These are phyloP conservation scores for Parnassius smintheus DNA, from an alignment of 2,888 invertebrate species.

Conservation along the genomic window DNA sequence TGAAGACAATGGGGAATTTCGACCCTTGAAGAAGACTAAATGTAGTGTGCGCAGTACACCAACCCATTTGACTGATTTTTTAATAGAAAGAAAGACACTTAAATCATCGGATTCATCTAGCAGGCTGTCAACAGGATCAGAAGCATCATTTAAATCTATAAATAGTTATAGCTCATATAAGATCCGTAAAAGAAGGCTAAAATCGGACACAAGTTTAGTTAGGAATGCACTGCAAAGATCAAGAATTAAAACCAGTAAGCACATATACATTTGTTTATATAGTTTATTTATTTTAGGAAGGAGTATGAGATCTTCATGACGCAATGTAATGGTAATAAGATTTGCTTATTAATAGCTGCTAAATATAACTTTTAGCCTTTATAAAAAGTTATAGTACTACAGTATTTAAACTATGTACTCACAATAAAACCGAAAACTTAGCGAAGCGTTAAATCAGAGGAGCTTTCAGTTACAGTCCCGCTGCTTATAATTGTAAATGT, in stretches of 20 bases:
- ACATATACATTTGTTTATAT: constrained; percentile 4
- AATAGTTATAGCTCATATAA: constrained; percentile 63
- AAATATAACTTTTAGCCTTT: no score
- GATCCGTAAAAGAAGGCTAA: constrained; percentile 60
- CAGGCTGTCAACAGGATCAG: constrained; percentile 57
- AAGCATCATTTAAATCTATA: constrained; percentile 67
- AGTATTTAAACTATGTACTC: no score
- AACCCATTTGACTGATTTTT: constrained; percentile 45
- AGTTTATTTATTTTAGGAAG: no score
- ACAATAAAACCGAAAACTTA: no score
- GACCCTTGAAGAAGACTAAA: constrained; percentile 63
- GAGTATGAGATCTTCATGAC: no score
- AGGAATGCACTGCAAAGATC: constrained; percentile 60
- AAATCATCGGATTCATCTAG: constrained; percentile 43
- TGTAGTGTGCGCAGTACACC: constrained; percentile 53
- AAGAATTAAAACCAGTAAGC: constrained; percentile 47
- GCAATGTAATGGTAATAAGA: no score
- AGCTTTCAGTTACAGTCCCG: no score
- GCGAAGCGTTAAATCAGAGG: no score
- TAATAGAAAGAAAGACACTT: constrained; percentile 43
- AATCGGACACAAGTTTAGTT: constrained; percentile 63
- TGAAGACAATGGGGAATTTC: constrained; percentile 47
- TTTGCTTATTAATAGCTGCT: no score
- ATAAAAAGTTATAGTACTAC: no score
- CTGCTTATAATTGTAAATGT: no score